Evolutionary conservation across 2,113 vertebrate genomes (phyloP).

Genomic region (Gulo gulo): DNA sequence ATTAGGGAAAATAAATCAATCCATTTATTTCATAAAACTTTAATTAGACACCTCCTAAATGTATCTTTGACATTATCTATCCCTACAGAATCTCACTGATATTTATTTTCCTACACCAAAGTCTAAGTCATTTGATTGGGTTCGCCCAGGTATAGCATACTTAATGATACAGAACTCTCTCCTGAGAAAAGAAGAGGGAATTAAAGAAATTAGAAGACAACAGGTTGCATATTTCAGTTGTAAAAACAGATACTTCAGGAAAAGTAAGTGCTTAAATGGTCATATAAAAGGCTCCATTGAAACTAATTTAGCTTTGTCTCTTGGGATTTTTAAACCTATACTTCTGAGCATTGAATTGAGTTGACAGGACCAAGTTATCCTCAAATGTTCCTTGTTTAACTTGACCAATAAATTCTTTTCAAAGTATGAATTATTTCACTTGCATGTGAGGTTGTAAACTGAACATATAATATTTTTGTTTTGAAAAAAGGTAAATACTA

Average conservation of each 20-base stretch:
- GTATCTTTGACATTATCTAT: constrained; percentile 10
- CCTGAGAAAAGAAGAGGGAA: constrained; percentile 27
- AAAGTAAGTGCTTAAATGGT: constrained; percentile 49
- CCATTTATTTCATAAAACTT: constrained; percentile 40
- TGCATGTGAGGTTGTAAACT: not conserved
- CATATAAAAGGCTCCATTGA: constrained; percentile 57
- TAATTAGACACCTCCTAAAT: constrained; percentile 24
- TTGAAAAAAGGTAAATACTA: not conserved
- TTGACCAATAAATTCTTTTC: constrained; percentile 30
- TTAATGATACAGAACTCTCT: constrained; percentile 38
- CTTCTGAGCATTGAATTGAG: constrained; percentile 20
- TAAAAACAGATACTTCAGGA: constrained; percentile 44
- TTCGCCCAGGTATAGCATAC: constrained; percentile 28
- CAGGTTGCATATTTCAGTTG: constrained; percentile 46
- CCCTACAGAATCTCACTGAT: not conserved
- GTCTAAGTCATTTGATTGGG: constrained; percentile 46
- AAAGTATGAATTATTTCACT: not conserved
- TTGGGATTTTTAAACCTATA: constrained; percentile 33
- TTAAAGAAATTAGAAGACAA: constrained; percentile 50
- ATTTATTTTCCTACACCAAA: constrained; percentile 21
- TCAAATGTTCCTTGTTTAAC: constrained; percentile 30
- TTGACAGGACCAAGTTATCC: constrained; percentile 3
- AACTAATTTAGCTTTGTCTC: constrained; percentile 47
- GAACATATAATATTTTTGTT: not conserved
- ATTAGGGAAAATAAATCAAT: not conserved